These are phyloP conservation scores for Crenichthys baileyi DNA, from an alignment of 2,797 vertebrate genomes.

Conservation along the genomic window DNA sequence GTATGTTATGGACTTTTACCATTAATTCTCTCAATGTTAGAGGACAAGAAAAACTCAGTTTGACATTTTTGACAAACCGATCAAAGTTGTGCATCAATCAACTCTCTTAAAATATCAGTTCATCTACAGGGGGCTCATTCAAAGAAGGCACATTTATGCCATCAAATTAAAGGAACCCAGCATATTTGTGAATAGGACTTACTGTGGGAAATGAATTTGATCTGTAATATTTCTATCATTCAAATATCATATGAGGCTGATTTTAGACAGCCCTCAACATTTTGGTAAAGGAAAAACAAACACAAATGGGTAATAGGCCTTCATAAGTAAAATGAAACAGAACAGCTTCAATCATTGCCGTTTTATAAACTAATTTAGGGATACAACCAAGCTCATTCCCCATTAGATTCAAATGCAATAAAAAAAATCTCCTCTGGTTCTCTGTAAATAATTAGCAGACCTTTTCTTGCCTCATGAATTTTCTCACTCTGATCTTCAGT, in stretches of 20 bases:
- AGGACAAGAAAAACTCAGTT: not conserved
- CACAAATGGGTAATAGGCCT: not conserved
- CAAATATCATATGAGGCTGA: not conserved
- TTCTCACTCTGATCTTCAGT: constrained; percentile 67
- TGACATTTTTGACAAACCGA: not conserved
- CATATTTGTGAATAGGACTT: not conserved
- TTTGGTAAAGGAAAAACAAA: not conserved
- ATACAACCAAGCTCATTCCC: constrained; percentile 45
- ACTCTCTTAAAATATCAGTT: not conserved
- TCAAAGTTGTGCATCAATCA: not conserved
- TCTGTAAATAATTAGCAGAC: constrained; percentile 68
- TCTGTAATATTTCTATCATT: not conserved
- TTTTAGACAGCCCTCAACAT: not conserved
- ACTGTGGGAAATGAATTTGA: not conserved
- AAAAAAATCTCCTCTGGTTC: constrained; percentile 42
- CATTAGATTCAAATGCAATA: constrained; percentile 26
- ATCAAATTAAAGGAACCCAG: not conserved
- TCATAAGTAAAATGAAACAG: not conserved
- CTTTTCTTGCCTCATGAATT: constrained; percentile 60
- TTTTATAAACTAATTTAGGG: constrained; percentile 34
- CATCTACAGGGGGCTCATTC: not conserved
- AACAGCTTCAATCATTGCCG: not conserved
- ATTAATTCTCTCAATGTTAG: not conserved
- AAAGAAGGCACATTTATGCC: not conserved
- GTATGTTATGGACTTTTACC: not conserved